Percentiles rank a stretch among this genome's conserved stretches.
Conservation (phyloP, 2,797 vertebrate genomes). For the Periparus ater region DNA sequence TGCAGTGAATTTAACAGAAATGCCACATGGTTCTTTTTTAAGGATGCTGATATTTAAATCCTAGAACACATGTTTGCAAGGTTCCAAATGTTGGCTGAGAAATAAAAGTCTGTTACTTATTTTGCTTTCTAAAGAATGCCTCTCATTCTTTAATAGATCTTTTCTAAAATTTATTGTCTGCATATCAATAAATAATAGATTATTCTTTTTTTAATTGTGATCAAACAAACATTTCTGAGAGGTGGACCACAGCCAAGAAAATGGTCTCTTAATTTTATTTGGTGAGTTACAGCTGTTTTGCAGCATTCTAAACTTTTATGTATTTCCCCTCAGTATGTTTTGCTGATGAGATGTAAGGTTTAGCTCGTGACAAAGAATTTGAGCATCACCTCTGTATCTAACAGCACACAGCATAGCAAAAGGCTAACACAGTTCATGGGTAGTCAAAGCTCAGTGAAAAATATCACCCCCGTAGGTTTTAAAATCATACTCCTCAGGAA, state of each 20-base stretch:
- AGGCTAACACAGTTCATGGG: background rate
- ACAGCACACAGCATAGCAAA: background rate
- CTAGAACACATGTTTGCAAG: background rate
- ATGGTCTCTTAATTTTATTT: background rate
- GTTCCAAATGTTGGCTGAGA: background rate
- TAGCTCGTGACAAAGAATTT: background rate
- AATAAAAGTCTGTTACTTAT: slow-evolving; percentile 1
- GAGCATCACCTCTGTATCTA: background rate
- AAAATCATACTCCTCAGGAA: background rate
- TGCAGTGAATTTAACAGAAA: slow-evolving; percentile 12
- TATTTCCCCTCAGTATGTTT: background rate
- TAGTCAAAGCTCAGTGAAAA: background rate
- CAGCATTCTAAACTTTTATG: background rate
- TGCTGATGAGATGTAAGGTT: background rate
- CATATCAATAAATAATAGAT: background rate
- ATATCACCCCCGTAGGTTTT: background rate
- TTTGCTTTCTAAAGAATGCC: background rate
- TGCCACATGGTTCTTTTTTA: background rate
- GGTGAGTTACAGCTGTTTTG: background rate
- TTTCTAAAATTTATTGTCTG: background rate
- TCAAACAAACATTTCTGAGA: background rate
- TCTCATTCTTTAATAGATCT: background rate
- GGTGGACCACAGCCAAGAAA: background rate
- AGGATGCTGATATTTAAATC: slow-evolving; percentile 38
- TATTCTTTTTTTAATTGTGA: background rate